Conservation (phyloP, 2,113 vertebrate genomes). For the Parus major region DNA sequence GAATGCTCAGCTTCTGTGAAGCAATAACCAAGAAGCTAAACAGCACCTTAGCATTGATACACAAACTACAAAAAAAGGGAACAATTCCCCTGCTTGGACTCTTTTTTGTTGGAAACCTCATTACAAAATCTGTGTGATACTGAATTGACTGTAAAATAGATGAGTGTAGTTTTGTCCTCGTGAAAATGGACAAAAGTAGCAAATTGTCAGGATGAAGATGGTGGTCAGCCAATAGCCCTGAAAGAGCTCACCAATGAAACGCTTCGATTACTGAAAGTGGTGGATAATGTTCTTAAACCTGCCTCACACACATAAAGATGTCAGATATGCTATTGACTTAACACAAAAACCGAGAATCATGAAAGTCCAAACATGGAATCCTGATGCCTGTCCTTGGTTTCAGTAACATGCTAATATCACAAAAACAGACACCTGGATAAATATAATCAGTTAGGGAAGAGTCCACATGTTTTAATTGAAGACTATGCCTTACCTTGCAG, state of each 20-base stretch:
- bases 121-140: neutral
- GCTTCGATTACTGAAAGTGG: neutral
- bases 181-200: neutral
- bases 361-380: neutral
- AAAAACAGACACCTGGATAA: neutral
- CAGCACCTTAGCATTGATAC: neutral
- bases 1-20: neutral
- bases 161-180: neutral
- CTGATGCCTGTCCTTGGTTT: neutral
- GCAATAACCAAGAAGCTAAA: neutral
- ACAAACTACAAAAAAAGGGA: neutral
- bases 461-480: neutral
- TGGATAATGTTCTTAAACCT: neutral
- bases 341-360: neutral
- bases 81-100: neutral
- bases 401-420: neutral
- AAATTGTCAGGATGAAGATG: neutral
- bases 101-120: neutral
- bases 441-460: neutral
- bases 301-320: fast-evolving
- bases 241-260: neutral
- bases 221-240: neutral
- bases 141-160: neutral
- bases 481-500: neutral
- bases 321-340: neutral